These are phyloP conservation scores for Oscheius sp. DNA, from an alignment of 2,888 invertebrate genomes.

Conservation along the genomic window DNA sequence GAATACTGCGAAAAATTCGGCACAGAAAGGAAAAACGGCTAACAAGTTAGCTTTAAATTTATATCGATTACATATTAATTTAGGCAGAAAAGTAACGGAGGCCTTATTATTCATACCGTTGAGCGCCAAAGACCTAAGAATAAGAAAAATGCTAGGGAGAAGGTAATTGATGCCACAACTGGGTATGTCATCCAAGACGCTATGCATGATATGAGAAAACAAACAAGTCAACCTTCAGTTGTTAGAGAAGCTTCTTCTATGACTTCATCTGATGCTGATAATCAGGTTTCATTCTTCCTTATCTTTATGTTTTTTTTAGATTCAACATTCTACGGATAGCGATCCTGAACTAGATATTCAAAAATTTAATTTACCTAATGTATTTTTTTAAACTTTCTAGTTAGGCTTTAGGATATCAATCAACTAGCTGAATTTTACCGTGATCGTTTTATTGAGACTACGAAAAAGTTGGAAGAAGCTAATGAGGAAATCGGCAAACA, in stretches of 20 bases:
- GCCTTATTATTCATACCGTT: slow-evolving; percentile 11
- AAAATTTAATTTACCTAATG: neutral
- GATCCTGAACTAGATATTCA: neutral
- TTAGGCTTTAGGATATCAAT: neutral
- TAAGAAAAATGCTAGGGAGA: slow-evolving; percentile 8
- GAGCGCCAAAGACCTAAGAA: slow-evolving; percentile 3
- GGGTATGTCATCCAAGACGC: slow-evolving; percentile 16
- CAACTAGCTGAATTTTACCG: neutral
- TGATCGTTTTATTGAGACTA: neutral
- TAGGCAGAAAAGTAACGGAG: slow-evolving; percentile 3
- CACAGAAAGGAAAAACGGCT: neutral
- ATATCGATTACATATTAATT: neutral
- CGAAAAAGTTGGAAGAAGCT: neutral
- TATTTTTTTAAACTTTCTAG: neutral
- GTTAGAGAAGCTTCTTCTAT: neutral
- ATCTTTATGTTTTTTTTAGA: too few relatives aligned
- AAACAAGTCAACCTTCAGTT: too few relatives aligned
- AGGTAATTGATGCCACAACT: slow-evolving; percentile 7
- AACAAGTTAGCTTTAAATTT: slow-evolving; percentile 5
- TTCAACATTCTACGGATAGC: neutral
- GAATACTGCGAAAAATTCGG: neutral
- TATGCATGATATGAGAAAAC: neutral
- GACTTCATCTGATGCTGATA: neutral
- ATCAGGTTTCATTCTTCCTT: neutral
- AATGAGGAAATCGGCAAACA: neutral